phyloP scores from a whole-genome alignment of 2,113 vertebrate genomes.

The Stomatorhinus ivindoensis region DNA sequence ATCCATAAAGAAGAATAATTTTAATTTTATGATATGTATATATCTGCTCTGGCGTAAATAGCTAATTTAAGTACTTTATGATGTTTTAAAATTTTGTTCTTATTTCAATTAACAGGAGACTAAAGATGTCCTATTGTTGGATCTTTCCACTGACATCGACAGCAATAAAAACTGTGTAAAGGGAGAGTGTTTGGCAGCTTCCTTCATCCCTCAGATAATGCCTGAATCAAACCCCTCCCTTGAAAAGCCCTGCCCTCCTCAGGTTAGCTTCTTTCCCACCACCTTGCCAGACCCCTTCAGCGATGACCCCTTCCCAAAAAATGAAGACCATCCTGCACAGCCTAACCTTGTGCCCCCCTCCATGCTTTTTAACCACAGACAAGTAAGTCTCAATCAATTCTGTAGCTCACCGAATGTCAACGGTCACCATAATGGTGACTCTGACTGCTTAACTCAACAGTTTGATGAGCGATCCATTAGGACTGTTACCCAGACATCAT shows the following conservation, averaged over 20 bases:
- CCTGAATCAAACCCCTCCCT: slow-evolving; percentile 55
- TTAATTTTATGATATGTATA: not conserved
- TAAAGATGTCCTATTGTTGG: slow-evolving; percentile 93
- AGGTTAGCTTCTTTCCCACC: slow-evolving; percentile 81
- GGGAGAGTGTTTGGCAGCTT: slow-evolving; percentile 69
- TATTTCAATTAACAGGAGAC: slow-evolving; percentile 71
- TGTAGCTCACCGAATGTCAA: slow-evolving; percentile 47
- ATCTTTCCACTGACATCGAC: slow-evolving; percentile 88
- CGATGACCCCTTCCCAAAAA: slow-evolving; percentile 75
- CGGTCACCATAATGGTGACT: slow-evolving; percentile 57
- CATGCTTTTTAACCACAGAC: slow-evolving; percentile 53
- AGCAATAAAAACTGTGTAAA: slow-evolving; percentile 82
- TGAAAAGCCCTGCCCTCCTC: slow-evolving; percentile 68
- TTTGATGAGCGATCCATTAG: slow-evolving; percentile 73
- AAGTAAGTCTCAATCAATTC: slow-evolving; percentile 42
- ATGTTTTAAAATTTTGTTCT: not conserved
- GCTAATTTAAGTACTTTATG: not conserved
- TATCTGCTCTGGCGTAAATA: not conserved
- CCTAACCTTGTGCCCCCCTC: slow-evolving; percentile 52
- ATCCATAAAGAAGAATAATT: not conserved
- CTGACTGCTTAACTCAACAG: slow-evolving; percentile 64
- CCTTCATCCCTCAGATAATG: slow-evolving; percentile 61
- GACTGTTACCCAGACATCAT: slow-evolving; percentile 66
- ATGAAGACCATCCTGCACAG: slow-evolving; percentile 48
- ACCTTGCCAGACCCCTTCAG: slow-evolving; percentile 84